phyloP scores from a whole-genome alignment of 2,113 vertebrate genomes.

The Vireo altiloquus region DNA sequence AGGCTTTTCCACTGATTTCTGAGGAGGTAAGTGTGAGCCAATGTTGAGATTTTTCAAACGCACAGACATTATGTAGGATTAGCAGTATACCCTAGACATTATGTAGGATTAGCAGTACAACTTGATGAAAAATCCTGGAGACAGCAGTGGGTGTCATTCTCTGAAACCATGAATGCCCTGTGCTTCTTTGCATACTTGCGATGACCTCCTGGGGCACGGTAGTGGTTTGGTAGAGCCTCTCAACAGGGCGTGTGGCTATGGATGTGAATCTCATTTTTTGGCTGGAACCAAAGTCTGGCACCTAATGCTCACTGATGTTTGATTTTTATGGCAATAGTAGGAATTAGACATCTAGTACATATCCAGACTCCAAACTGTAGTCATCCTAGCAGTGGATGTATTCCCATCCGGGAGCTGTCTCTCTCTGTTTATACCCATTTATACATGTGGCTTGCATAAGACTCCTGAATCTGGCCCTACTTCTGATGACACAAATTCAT shows the following conservation, averaged over 20 bases:
- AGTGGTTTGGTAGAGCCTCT: not conserved
- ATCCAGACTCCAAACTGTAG: not conserved
- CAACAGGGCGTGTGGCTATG: not conserved
- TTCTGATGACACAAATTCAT: not conserved
- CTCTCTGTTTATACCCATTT: not conserved
- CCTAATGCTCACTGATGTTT: not conserved
- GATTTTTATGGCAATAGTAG: not conserved
- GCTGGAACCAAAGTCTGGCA: not conserved
- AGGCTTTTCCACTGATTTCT: not conserved
- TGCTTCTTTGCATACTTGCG: not conserved
- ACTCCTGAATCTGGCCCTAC: not conserved
- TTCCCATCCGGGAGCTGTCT: not conserved
- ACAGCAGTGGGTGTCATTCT: not conserved
- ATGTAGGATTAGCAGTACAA: not conserved
- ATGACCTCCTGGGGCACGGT: rapidly evolving
- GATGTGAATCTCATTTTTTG: not conserved
- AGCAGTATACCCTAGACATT: not conserved
- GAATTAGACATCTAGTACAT: not conserved
- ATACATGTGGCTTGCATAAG: not conserved
- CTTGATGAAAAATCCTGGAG: not conserved
- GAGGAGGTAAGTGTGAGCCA: not conserved
- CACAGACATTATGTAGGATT: not conserved
- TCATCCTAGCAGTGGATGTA: not conserved
- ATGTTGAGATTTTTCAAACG: not conserved
- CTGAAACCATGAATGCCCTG: rapidly evolving